These are phyloP conservation scores for Sphyrna mokarran DNA, from an alignment of 2,113 vertebrate species.

Conservation along the genomic window DNA sequence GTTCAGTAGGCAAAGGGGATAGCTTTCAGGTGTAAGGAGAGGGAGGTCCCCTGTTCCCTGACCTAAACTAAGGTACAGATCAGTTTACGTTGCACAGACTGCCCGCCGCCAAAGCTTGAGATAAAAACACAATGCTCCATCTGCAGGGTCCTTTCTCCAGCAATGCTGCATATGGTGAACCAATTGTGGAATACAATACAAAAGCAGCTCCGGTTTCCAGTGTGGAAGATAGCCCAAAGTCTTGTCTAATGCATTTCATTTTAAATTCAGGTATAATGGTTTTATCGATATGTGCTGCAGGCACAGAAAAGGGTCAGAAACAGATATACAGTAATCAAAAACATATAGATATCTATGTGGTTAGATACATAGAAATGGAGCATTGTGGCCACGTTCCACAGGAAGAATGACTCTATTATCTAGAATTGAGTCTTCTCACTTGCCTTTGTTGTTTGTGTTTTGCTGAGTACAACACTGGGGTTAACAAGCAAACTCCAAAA, in stretches of 20 bases:
- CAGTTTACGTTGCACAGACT: conserved; percentile 33
- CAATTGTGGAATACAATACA: conserved; percentile 33
- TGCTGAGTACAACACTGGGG: conserved; percentile 25
- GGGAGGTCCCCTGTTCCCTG: conserved; percentile 33
- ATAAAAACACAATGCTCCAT: conserved; percentile 36
- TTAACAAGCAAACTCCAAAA: background rate
- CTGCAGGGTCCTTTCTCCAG: conserved; percentile 27
- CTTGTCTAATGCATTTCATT: conserved; percentile 9
- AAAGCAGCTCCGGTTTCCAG: conserved; percentile 1
- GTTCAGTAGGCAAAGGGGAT: conserved; percentile 33
- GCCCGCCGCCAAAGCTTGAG: conserved; percentile 32
- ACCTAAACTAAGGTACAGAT: conserved; percentile 20
- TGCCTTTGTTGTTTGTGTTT: conserved; percentile 18
- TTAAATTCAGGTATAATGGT: background rate
- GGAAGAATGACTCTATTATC: conserved; percentile 21
- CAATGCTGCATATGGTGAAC: conserved; percentile 32
- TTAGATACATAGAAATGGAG: background rate
- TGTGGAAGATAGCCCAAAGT: conserved; percentile 19
- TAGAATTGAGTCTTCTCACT: background rate
- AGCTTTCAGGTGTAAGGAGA: conserved; percentile 36
- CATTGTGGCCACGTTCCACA: conserved; percentile 1
- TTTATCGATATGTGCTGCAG: background rate
- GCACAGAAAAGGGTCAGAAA: background rate
- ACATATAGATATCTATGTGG: background rate
- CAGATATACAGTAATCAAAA: background rate